Conservation (phyloP, 2,888 invertebrate genomes). For the Lacanobia oleracea region DNA sequence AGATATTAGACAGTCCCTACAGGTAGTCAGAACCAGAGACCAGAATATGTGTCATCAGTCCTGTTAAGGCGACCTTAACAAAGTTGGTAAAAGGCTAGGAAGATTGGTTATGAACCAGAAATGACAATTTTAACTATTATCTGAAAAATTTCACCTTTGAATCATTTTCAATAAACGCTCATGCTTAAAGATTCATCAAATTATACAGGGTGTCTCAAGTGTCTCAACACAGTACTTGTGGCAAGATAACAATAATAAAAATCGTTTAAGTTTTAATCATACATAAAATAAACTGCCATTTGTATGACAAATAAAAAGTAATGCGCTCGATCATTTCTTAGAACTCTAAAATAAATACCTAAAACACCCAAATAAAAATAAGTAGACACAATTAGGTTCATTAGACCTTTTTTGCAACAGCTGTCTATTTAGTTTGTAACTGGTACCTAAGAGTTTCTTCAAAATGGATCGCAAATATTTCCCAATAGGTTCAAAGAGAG, state of each 20-base stretch:
- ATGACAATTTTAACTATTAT: too few species aligned
- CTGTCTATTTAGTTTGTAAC: conserved; percentile 25
- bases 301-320: conserved; percentile 11
- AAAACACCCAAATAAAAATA: conserved; percentile 7
- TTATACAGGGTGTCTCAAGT: background rate
- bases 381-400: conserved; percentile 8
- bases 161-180: too few species aligned
- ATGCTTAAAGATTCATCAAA: background rate
- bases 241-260: background rate
- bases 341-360: conserved; percentile 5
- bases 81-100: background rate
- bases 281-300: conserved; percentile 13
- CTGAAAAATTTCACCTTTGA: too few species aligned
- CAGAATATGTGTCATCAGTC: background rate
- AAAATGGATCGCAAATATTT: conserved; percentile 35
- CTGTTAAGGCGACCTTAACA: background rate
- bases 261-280: background rate
- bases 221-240: background rate
- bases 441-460: conserved; percentile 2
- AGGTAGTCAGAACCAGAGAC: background rate
- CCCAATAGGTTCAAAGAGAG: conserved; percentile 10
- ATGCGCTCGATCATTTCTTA: background rate
- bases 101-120: background rate
- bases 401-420: conserved; percentile 4
- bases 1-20: background rate